A percentile compares a stretch with the other conserved stretches of the same genome.
Evolutionary conservation across 1,140 invertebrate genomes (phyloP).

Genomic region (roundworm (Caenorhabditis elegans)): WBcel235 BX284604.4:12353501-12354000

Average conservation of each 20-base stretch:
- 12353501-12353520: no score
- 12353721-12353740: slow-evolving; percentile 47
- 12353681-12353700: slow-evolving; percentile 49
- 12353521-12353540: no score
- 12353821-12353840: background rate
- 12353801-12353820: background rate
- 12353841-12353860: no score
- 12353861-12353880: no score
- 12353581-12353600: no score
- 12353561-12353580: no score
- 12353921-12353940: slow-evolving; percentile 39
- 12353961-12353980: background rate
- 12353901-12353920: slow-evolving; percentile 35
- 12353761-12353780: slow-evolving; percentile 37
- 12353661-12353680: background rate
- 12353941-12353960: background rate
- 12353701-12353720: slow-evolving; percentile 55
- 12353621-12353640: no score
- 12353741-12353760: slow-evolving; percentile 17
- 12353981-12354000: background rate
- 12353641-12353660: no score
- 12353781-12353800: slow-evolving; percentile 14
- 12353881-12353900: slow-evolving; percentile 26
- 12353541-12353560: no score
- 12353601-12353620: no score